A percentile compares a stretch with the other conserved stretches of the same genome.
Evolutionary conservation across 2,797 vertebrate species (phyloP).

Genomic region (Mormyrus proboscirostris): DNA sequence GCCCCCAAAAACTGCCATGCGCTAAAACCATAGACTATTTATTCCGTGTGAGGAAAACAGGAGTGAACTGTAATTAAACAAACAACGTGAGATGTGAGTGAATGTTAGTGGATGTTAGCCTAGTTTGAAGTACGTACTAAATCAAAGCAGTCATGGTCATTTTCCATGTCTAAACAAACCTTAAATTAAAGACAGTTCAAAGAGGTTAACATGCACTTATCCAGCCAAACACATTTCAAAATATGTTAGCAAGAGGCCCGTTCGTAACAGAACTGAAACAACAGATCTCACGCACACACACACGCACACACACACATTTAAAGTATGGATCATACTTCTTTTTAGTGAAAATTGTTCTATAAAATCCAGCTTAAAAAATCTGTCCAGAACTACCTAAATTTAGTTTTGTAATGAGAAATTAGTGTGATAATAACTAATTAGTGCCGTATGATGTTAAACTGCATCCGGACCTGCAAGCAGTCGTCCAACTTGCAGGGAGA

Average conservation of each 20-base stretch:
- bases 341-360: neutral
- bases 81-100: neutral
- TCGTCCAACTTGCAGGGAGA: no score
- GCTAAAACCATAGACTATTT: neutral
- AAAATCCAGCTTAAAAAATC: neutral
- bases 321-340: neutral
- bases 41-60: neutral
- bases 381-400: neutral
- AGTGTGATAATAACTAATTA: neutral
- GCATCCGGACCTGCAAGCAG: no score
- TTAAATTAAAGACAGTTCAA: neutral
- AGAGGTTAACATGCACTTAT: neutral
- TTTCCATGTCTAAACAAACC: slow-evolving; percentile 2
- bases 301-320: neutral
- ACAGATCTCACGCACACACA: neutral
- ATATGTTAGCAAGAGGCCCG: neutral
- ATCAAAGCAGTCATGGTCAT: neutral
- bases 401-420: neutral
- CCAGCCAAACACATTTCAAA: neutral
- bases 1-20: neutral
- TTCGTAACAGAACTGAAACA: neutral
- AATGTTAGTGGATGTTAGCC: neutral
- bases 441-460: neutral
- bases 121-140: neutral
- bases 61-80: neutral